A percentile compares a stretch with the other conserved stretches of the same genome.
phyloP scores from a whole-genome alignment of 2,888 invertebrate genomes.

The Lumbricus terrestris region DNA sequence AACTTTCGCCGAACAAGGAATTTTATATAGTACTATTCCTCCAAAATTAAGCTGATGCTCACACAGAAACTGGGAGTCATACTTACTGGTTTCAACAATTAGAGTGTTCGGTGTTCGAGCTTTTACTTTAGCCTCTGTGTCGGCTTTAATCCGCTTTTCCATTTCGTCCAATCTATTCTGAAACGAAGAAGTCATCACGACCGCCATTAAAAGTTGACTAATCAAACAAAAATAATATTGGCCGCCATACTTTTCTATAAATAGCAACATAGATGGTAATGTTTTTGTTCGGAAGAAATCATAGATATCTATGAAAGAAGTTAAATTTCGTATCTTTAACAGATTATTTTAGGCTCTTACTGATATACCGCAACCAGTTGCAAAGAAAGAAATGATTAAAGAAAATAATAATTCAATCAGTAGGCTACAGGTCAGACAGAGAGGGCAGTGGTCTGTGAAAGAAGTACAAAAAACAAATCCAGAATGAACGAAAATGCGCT shows the following conservation, averaged over 20 bases:
- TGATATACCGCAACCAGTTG: no score
- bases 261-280: neutral
- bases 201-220: constrained; percentile 3
- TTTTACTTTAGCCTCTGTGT: neutral
- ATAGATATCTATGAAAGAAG: no score
- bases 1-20: neutral
- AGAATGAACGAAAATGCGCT: no score
- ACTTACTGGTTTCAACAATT: neutral
- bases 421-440: no score
- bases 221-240: neutral
- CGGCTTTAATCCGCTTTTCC: constrained; percentile 6
- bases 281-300: neutral
- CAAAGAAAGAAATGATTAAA: no score
- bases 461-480: no score
- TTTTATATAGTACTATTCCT: neutral
- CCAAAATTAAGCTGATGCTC: no score
- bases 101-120: neutral
- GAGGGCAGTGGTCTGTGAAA: no score
- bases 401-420: no score
- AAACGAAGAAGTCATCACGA: constrained; percentile 5
- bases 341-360: no score
- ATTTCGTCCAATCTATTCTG: constrained; percentile 10
- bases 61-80: neutral
- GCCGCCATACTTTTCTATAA: neutral
- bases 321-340: no score